Evolutionary conservation across 2,113 vertebrate genomes (phyloP).

Genomic region (Centropus bengalensis): DNA sequence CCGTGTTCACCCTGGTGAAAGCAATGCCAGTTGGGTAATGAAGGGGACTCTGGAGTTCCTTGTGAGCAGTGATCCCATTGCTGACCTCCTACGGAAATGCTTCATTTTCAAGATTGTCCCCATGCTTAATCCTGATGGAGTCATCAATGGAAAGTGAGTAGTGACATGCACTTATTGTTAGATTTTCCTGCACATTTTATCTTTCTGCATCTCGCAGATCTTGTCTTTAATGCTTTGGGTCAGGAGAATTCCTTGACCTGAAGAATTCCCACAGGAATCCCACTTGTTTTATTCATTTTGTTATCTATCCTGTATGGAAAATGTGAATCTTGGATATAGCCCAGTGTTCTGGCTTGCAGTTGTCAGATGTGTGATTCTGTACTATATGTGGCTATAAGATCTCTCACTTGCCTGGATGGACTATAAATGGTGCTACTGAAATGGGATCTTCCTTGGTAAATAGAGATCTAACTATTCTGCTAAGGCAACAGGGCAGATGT

Average conservation of each 20-base stretch:
- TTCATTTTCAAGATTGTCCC: conserved; percentile 95
- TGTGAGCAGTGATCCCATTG: conserved; percentile 83
- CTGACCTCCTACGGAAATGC: conserved; percentile 85
- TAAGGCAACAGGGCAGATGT: not conserved
- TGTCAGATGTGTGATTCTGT: not conserved
- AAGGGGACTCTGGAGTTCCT: conserved; percentile 93
- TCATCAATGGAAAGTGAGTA: conserved; percentile 93
- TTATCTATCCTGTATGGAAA: not conserved
- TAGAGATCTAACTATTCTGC: not conserved
- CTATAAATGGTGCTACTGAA: not conserved
- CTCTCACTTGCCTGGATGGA: not conserved
- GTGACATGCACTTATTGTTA: fast-evolving
- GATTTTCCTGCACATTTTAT: not conserved
- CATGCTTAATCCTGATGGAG: conserved; percentile 95
- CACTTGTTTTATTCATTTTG: not conserved
- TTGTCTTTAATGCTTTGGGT: fast-evolving
- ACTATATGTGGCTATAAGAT: not conserved
- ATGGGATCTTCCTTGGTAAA: not conserved
- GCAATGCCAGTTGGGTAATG: conserved; percentile 96
- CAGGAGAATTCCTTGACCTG: not conserved
- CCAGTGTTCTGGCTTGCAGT: not conserved
- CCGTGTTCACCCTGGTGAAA: conserved; percentile 92
- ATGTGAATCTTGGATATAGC: not conserved
- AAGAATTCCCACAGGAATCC: not conserved
- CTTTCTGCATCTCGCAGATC: not conserved